Percentiles rank a stretch among this genome's conserved stretches.
Evolutionary conservation across 2,888 invertebrate genomes (phyloP).

Genomic region (Brachycybe producta): DNA sequence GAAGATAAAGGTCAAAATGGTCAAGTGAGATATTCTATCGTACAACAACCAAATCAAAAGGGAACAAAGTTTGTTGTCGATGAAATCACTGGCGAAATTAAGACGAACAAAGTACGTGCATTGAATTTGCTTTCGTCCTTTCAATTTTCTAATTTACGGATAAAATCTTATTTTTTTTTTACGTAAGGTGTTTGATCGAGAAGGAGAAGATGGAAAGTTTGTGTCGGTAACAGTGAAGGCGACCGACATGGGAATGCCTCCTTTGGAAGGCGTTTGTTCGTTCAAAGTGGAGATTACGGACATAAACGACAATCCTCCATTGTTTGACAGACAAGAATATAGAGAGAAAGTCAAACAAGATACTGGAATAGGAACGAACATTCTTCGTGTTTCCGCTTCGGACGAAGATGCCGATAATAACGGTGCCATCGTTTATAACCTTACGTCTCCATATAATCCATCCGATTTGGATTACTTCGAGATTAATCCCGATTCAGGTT

Average conservation of each 20-base stretch:
- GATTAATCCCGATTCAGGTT: slow-evolving; percentile 92
- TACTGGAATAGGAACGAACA: slow-evolving; percentile 87
- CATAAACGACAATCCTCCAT: slow-evolving; percentile 91
- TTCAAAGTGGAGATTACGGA: slow-evolving; percentile 96
- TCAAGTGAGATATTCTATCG: slow-evolving; percentile 73
- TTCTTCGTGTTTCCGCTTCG: slow-evolving; percentile 84
- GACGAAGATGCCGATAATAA: slow-evolving; percentile 96
- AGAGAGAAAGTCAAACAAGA: slow-evolving; percentile 94
- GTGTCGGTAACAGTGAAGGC: slow-evolving; percentile 95
- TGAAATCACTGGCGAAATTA: slow-evolving; percentile 86
- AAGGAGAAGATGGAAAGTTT: slow-evolving; percentile 91
- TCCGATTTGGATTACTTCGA: slow-evolving; percentile 88
- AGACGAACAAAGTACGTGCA: slow-evolving; percentile 61
- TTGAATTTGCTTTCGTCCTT: neutral
- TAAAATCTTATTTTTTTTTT: neutral
- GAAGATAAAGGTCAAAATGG: slow-evolving; percentile 74
- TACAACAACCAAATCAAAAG: slow-evolving; percentile 87
- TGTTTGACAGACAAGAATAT: slow-evolving; percentile 94
- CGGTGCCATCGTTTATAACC: slow-evolving; percentile 81
- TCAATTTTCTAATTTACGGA: neutral
- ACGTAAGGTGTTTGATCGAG: slow-evolving; percentile 78
- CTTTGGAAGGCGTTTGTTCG: slow-evolving; percentile 93
- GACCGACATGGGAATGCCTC: slow-evolving; percentile 96
- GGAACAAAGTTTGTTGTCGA: slow-evolving; percentile 92
- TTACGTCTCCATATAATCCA: slow-evolving; percentile 77